A percentile compares a stretch with the other conserved stretches of the same genome.
These are phyloP conservation scores for Chunga burmeisteri DNA, from an alignment of 2,113 vertebrate species.

Conservation along the genomic window DNA sequence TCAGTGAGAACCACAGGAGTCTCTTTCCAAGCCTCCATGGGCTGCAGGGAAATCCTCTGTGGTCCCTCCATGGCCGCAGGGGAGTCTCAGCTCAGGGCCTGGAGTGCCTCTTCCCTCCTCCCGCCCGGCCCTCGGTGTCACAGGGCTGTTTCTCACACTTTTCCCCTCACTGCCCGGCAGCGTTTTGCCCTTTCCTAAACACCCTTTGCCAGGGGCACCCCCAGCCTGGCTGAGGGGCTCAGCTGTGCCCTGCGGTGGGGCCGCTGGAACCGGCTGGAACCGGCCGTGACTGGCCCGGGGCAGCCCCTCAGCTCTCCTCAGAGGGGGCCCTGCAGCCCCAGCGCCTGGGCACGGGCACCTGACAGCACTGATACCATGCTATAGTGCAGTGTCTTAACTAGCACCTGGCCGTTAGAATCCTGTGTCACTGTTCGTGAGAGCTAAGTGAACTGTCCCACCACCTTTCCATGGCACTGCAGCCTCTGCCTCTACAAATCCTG, in stretches of 20 bases:
- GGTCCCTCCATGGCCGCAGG: neutral
- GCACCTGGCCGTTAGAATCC: neutral
- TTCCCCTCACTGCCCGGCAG: neutral
- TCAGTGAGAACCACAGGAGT: neutral
- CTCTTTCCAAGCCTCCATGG: neutral
- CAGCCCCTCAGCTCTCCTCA: neutral
- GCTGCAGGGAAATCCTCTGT: neutral
- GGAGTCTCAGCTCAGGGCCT: no score
- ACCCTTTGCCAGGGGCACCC: accelerated
- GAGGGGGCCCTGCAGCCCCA: neutral
- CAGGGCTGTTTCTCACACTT: neutral
- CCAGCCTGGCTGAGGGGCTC: neutral
- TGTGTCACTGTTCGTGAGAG: neutral
- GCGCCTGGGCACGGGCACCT: accelerated
- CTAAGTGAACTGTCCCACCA: neutral
- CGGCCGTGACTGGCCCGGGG: neutral
- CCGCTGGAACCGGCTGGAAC: neutral
- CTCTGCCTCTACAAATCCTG: neutral
- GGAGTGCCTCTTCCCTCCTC: neutral
- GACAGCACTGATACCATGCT: neutral
- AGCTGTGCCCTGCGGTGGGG: neutral
- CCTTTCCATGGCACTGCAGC: neutral
- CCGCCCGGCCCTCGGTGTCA: neutral
- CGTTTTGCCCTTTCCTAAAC: neutral
- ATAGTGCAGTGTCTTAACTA: accelerated